A percentile compares a stretch with the other conserved stretches of the same genome.
Conservation (phyloP, 1,140 invertebrate genomes). For the Ceratina japonica region DNA sequence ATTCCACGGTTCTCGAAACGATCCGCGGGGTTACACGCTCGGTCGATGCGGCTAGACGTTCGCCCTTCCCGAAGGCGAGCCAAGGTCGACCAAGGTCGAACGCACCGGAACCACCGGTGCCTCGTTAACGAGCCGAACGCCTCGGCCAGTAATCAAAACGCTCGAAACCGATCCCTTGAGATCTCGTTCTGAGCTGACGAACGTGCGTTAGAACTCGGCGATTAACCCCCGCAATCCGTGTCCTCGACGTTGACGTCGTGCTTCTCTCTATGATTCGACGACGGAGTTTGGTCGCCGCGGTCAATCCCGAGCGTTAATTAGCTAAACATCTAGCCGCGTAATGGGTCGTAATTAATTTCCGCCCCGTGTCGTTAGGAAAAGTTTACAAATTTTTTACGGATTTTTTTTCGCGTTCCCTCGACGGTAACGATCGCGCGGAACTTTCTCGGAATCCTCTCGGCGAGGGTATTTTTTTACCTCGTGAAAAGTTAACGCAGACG, state of each 20-base stretch:
- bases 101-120: conserved; percentile 22
- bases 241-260: background rate
- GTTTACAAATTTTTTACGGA: no score
- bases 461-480: background rate
- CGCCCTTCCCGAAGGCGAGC: conserved; percentile 61
- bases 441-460: background rate
- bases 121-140: conserved; percentile 22
- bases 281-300: background rate
- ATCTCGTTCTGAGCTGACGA: background rate
- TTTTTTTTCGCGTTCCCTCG: background rate
- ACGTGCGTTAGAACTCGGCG: no score
- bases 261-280: background rate
- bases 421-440: background rate
- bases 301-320: background rate
- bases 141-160: conserved; percentile 8
- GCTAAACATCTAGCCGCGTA: background rate
- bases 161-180: background rate
- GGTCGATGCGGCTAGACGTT: conserved; percentile 76
- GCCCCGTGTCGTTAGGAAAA: no score
- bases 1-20: conserved; percentile 34
- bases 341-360: background rate
- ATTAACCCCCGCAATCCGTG: background rate
- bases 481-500: background rate
- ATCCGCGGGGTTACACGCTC: conserved; percentile 26
- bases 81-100: conserved; percentile 73